Conservation (phyloP, 2,888 invertebrate genomes). For the Phyllotreta cruciferae region DNA sequence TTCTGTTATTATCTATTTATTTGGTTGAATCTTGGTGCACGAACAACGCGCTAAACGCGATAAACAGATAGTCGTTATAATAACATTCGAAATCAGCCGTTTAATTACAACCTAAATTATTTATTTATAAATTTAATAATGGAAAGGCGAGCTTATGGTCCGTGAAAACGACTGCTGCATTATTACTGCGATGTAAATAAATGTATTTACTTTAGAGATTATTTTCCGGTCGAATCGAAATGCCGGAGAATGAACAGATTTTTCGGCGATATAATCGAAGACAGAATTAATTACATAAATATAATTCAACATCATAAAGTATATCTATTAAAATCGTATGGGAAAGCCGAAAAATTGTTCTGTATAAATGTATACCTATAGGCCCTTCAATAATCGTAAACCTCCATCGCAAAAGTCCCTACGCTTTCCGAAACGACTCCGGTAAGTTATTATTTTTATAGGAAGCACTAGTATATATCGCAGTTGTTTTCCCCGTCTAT, state of each 20-base stretch:
- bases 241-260: conserved; percentile 21
- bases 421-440: conserved; percentile 38
- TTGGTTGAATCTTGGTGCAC: background rate
- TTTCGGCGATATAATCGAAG: background rate
- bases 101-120: conserved; percentile 37
- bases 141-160: conserved; percentile 24
- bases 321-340: too few species aligned
- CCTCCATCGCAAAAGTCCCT: conserved; percentile 12
- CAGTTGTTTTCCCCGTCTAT: conserved; percentile 41
- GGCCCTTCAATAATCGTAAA: conserved; percentile 23
- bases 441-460: conserved; percentile 51
- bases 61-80: conserved; percentile 36
- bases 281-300: too few species aligned
- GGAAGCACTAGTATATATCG: conserved; percentile 30
- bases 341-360: too few species aligned
- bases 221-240: conserved; percentile 24
- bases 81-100: conserved; percentile 34
- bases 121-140: conserved; percentile 37
- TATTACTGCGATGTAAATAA: conserved; percentile 27
- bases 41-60: background rate
- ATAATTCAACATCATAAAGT: too few species aligned
- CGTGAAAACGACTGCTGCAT: conserved; percentile 29
- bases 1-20: background rate
- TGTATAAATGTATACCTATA: background rate
- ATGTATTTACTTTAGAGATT: conserved; percentile 24